Conservation (phyloP, 1,140 invertebrate species). For the Amyelois transitella region DNA sequence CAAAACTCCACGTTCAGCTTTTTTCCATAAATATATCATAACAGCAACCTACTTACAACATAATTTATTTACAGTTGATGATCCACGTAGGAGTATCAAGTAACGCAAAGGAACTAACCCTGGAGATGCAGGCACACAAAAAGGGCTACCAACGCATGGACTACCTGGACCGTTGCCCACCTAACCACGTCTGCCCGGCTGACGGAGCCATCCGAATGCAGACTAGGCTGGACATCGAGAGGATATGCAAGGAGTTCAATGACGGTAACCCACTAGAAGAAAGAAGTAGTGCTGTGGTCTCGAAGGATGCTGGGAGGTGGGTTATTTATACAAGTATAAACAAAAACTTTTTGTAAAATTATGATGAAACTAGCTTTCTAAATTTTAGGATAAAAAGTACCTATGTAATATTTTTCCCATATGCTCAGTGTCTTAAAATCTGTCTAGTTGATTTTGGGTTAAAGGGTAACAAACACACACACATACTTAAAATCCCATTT, state of each 20-base stretch:
- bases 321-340: not conserved
- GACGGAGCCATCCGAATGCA: conserved; percentile 63
- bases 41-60: no score
- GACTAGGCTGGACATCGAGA: conserved; percentile 53
- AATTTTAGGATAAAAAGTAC: no score
- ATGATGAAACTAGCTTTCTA: no score
- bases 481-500: no score
- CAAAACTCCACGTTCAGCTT: no score
- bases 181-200: conserved; percentile 51
- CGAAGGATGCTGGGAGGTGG: conserved; percentile 68
- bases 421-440: no score
- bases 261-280: conserved; percentile 21
- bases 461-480: no score
- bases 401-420: no score
- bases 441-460: no score
- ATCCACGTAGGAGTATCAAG: conserved; percentile 80
- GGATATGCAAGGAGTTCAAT: conserved; percentile 63
- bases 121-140: conserved; percentile 76
- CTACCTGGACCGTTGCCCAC: conserved; percentile 64
- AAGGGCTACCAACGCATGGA: conserved; percentile 74
- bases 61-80: conserved; percentile 71
- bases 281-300: conserved; percentile 37
- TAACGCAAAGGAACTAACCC: conserved; percentile 69
- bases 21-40: no score
- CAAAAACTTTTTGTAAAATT: not conserved